phyloP scores from a whole-genome alignment of 2,113 vertebrate genomes.

The Athene noctua region DNA sequence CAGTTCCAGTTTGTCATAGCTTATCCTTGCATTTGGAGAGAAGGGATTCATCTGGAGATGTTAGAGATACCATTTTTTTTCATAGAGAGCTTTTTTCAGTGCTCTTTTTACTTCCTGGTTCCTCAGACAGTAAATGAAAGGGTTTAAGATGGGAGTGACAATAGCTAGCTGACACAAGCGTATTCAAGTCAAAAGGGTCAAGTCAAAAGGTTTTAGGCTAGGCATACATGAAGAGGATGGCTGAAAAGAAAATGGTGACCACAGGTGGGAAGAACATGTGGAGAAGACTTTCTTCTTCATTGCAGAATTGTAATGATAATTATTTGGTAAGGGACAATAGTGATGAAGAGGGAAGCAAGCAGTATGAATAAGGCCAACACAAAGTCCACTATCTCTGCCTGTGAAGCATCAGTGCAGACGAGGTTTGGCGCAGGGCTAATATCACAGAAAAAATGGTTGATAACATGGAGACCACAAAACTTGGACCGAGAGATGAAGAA shows the following conservation, averaged over 20 bases:
- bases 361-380: slow-evolving; percentile 3
- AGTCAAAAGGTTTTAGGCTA: background rate
- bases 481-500: slow-evolving; percentile 14
- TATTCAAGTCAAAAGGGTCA: background rate
- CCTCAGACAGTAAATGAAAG: slow-evolving; percentile 54
- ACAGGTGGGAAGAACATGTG: slow-evolving; percentile 47
- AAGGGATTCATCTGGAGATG: background rate
- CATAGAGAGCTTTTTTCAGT: background rate
- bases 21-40: background rate
- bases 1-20: background rate
- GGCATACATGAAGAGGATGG: slow-evolving; percentile 28
- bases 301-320: slow-evolving; percentile 1
- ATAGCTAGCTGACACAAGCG: slow-evolving; percentile 26
- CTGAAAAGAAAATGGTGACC: slow-evolving; percentile 31
- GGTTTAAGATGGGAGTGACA: slow-evolving; percentile 42
- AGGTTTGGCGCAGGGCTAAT: slow-evolving; percentile 42
- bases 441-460: slow-evolving; percentile 24
- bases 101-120: slow-evolving; percentile 32
- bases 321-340: background rate
- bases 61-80: background rate
- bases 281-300: slow-evolving; percentile 44
- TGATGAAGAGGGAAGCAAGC: slow-evolving; percentile 3
- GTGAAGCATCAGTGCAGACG: background rate
- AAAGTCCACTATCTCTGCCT: slow-evolving; percentile 34
- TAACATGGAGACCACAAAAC: background rate